Evolutionary conservation across 2,113 vertebrate genomes (phyloP), one percentile per base, ranked within the genome.

Genomic region (Caranx melampygus): DNA sequence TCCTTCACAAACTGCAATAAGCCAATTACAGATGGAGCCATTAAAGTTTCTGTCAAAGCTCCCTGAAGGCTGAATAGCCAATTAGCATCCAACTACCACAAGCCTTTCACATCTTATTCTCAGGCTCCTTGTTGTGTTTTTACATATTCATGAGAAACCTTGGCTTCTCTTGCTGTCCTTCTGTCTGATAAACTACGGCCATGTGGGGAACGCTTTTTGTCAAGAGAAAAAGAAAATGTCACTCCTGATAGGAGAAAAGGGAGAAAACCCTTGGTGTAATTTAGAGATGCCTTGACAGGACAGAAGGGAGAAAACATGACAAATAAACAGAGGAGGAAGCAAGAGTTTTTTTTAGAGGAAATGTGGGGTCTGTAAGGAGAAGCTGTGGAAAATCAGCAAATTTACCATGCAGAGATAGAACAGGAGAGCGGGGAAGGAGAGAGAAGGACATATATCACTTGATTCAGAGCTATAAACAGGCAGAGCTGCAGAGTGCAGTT

Each of bases 21-120:
- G 34, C 42, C 67, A 70, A 62, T n/a, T 61, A 45, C 52, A 73
- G 64, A 81, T 16, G 60, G 60, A 78, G 73, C 74, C 60, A 65
- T 72, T 78, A 42, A 68, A 55, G 44, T 65, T 76, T 34, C 31
- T 44, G 15, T 84, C 57, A 71, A 66, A 66, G 57, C 31, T 70
- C 60, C 18, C n/a, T 7, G 9, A 79, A 79, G 63, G 13, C 58
- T 1, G 21, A 76, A 81, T 71, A 79, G 57, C 5, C 21, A 79
- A 72, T 79, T 79, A 79, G 35, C 37, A 21, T 45, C 5, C 12
- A 42, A n/a, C 47, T 9, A 69, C 40, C 61, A 57, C 45, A 21
- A 54, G 45, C 5, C 47, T 45, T 61, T 62, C 44, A 59, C 67
- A 52, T 10, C 59, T 33, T 69, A 68, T 78, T 85, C 37, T 49